Evolutionary conservation across 2,113 vertebrate genomes (phyloP).

Genomic region (Platichthys stellatus): DNA sequence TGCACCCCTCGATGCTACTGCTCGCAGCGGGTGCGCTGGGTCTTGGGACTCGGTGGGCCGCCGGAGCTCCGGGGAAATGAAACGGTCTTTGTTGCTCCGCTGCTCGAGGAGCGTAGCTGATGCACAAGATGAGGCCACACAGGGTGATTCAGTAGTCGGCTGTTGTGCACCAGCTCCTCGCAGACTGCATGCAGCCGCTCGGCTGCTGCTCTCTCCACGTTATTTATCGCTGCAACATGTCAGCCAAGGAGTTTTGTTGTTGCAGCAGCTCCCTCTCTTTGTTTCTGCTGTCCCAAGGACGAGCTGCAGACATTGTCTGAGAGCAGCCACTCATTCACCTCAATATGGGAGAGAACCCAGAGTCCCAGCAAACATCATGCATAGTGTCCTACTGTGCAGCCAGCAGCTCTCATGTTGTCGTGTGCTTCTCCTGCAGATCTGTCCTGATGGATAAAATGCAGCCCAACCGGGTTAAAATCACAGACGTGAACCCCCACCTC

Average conservation of each 20-base stretch:
- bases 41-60: conserved; percentile 13
- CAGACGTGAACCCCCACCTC: conserved; percentile 81
- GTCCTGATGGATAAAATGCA: conserved; percentile 83
- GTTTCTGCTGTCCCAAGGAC: conserved; percentile 67
- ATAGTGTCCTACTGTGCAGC: background rate
- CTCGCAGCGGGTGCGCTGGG: background rate
- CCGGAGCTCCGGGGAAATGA: conserved; percentile 48
- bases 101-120: conserved; percentile 54
- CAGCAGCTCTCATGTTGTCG: conserved; percentile 12
- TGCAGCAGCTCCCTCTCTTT: conserved; percentile 29
- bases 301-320: conserved; percentile 64
- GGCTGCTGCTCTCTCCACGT: conserved; percentile 11
- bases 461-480: conserved; percentile 83
- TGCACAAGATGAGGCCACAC: conserved; percentile 72
- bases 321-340: conserved; percentile 11
- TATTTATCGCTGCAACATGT: conserved; percentile 10
- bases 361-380: background rate
- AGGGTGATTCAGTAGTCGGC: conserved; percentile 49
- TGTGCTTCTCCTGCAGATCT: conserved; percentile 62
- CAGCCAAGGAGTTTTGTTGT: background rate
- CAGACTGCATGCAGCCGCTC: conserved; percentile 33
- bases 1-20: conserved; percentile 8
- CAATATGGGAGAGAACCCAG: conserved; percentile 6
- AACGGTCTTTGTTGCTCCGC: conserved; percentile 70
- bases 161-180: conserved; percentile 35